These are phyloP conservation scores for Xanthostigma xanthostigma DNA, from an alignment of 2,888 invertebrate genomes.

Conservation along the genomic window DNA sequence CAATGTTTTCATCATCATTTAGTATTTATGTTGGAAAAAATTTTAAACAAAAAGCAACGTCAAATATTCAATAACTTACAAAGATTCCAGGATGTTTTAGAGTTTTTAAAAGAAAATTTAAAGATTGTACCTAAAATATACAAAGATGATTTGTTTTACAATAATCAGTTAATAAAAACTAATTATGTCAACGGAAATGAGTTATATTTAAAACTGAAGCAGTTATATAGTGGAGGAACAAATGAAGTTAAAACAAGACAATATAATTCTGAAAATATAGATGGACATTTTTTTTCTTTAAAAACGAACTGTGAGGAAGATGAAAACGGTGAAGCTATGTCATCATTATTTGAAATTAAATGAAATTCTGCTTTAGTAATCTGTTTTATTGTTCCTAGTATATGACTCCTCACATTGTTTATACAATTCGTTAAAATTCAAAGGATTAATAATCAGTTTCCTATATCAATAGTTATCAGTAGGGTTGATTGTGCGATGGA, in stretches of 20 bases:
- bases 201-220: background rate
- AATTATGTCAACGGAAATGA: slow-evolving; percentile 17
- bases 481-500: too few species aligned
- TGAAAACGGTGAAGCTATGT: background rate
- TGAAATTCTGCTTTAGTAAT: too few species aligned
- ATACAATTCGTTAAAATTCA: too few species aligned
- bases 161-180: slow-evolving; percentile 14
- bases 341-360: too few species aligned
- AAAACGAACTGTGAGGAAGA: background rate
- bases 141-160: slow-evolving; percentile 17
- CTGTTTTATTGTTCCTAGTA: too few species aligned
- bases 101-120: slow-evolving; percentile 49
- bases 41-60: slow-evolving; percentile 56
- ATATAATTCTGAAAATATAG: background rate
- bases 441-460: too few species aligned
- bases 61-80: slow-evolving; percentile 64
- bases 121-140: slow-evolving; percentile 28
- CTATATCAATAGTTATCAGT: too few species aligned
- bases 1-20: slow-evolving; percentile 90
- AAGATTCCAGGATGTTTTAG: slow-evolving; percentile 49
- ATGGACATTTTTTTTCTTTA: background rate
- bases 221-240: background rate
- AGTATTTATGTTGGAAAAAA: slow-evolving; percentile 85
- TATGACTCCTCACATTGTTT: too few species aligned
- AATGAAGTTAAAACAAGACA: background rate